Evolutionary conservation across 2,888 invertebrate genomes (phyloP), one percentile per base, ranked within the genome.

Genomic region (Eilema griseolum): DNA sequence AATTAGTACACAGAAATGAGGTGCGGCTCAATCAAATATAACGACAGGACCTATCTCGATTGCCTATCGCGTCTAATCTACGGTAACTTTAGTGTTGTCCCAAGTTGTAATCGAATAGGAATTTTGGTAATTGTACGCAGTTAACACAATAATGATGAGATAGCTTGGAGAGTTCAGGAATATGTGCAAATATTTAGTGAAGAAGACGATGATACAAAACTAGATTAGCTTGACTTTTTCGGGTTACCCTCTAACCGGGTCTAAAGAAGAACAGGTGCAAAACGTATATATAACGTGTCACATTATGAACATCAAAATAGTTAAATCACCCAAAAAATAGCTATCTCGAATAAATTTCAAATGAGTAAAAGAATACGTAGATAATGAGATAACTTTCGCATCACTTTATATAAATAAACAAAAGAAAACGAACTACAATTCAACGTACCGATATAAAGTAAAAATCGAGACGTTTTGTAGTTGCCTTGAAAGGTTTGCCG

Each of bases 1-100:
- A 80, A 80, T 80, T 80, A 80, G 81, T 77, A 81, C 79, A 80
- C 73, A 80, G 79, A 67, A 81, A 75, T 81, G 81, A 75, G 80
- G 79, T 75, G 73, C 63, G 63, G 69, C 74, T 77, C 77, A 77
- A 81, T 81, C 81, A 77, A 81, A 80, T 59, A 73, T 81, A 80
- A 81, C 75, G 81, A 69, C 72, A 62, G 33, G 68, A 70, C 71
- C 69, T 81, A 79, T 75, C 81, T 78, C 64, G 66, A 79, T 73
- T 72, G 69, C 69, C 71, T 63, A 67, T 71, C 64, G 61, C 56
- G 64, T 66, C 63, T 61, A 61, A 65, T 61, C 41, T 41, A 41
- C 68, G 63, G 37, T 4, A 62, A 63, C 60, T 62, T 61, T 70
- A 74, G 67, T 70, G 41, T 57, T 69, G 31, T 59, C 59, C 37